These are phyloP conservation scores for Dryas iulia DNA, from an alignment of 1,140 invertebrate species.

Conservation along the genomic window DNA sequence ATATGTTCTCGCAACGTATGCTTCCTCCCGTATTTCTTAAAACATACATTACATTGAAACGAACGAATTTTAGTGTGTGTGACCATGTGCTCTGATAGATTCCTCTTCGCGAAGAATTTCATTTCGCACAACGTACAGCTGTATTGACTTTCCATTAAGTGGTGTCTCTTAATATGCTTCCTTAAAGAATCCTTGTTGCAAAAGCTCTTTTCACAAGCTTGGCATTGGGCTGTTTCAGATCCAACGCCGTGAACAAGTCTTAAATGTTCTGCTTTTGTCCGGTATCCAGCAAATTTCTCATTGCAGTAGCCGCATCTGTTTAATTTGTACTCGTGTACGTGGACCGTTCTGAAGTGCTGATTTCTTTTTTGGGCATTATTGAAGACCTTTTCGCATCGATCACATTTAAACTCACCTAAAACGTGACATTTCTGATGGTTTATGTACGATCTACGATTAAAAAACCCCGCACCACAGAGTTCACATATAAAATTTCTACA, in stretches of 20 bases:
- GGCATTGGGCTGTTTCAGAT: slow-evolving; percentile 34
- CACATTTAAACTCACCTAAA: slow-evolving; percentile 37
- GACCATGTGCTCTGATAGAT: slow-evolving; percentile 49
- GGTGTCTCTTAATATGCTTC: slow-evolving; percentile 46
- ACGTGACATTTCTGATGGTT: slow-evolving; percentile 39
- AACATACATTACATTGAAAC: slow-evolving; percentile 78
- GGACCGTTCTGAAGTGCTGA: slow-evolving; percentile 35
- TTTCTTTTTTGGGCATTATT: slow-evolving; percentile 35
- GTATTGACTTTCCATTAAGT: slow-evolving; percentile 44
- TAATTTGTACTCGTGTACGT: slow-evolving; percentile 24
- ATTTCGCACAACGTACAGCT: slow-evolving; percentile 64
- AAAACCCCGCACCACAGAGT: slow-evolving; percentile 48
- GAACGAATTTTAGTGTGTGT: slow-evolving; percentile 84
- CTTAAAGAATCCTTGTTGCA: slow-evolving; percentile 32
- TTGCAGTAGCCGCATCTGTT: slow-evolving; percentile 39
- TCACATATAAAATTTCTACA: slow-evolving; percentile 53
- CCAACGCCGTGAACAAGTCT: slow-evolving; percentile 25
- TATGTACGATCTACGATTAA: slow-evolving; percentile 37
- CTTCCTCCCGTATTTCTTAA: slow-evolving; percentile 79
- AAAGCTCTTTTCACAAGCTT: slow-evolving; percentile 50
- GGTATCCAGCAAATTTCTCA: slow-evolving; percentile 32
- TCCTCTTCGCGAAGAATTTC: slow-evolving; percentile 49
- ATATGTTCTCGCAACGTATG: slow-evolving; percentile 75
- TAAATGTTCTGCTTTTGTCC: slow-evolving; percentile 33
- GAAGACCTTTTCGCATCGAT: slow-evolving; percentile 41